Base-by-base conservation (phyloP, 2,113 vertebrate species). In the Picathartes gymnocephalus region DNA sequence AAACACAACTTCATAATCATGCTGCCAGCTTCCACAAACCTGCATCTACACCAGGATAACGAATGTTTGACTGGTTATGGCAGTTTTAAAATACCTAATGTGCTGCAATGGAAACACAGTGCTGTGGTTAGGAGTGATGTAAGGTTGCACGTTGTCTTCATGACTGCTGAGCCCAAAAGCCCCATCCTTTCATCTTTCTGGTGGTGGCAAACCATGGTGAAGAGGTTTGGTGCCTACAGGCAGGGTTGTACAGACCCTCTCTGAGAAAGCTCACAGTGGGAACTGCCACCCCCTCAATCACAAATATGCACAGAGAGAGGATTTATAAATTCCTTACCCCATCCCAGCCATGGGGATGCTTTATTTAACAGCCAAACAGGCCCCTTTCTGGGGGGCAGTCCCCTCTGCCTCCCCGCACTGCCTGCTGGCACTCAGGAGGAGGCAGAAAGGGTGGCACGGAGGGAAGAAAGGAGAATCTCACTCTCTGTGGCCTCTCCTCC, bases 201-300 rank as follows among this genome's bases (percentile, higher is more conserved):
- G 31, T 31, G 45, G 22, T 53, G 31, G 11, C n/a, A 86, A 83
- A 78, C 37, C 17, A 3, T 1, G 15, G 19, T 8, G 31, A 25
- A 83, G 68, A 61, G 24, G n/a, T 39, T 47, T 86, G 62, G 30
- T 2, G 1, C 24, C 35, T 60, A 44, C 7, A 3, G 40, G 37
- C 14, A 35, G 42, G 48, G 44, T 69, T 31, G 9, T 0, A 1
- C 53, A 56, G 35, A 42, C 15, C 5, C 2, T 1, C n/a, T 21
- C 20, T 3, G 16, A 35, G 31, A 31, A 44, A 17, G n/a, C 7
- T 61, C 8, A 2, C 2, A 4, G 28, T 5, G 1, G 25, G 24
- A 20, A 11, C 6, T 13, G 20, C 10, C 20, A 48, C 8, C 9
- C 3, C 6, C 23, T 66, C 60, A 28, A 5, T 8, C 27, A 27